A percentile compares a stretch with the other conserved stretches of the same genome.
Evolutionary conservation across 2,888 invertebrate genomes (phyloP).

Genomic region (Lithophane ornitopus): DNA sequence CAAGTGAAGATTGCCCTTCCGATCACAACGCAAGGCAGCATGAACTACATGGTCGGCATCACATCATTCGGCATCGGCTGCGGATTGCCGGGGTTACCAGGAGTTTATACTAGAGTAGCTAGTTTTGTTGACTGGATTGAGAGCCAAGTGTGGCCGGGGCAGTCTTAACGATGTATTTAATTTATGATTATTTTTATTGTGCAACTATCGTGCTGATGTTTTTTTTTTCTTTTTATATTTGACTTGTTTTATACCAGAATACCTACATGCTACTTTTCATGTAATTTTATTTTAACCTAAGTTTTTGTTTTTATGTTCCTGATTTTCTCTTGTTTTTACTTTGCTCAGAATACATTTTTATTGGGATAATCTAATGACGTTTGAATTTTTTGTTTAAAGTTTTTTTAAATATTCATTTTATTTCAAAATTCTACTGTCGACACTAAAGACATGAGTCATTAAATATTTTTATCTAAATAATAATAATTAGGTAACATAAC

Average conservation of each 20-base stretch:
- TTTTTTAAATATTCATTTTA: no score
- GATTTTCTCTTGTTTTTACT: not conserved
- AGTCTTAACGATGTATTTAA: not conserved
- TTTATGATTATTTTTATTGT: not conserved
- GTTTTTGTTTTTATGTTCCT: not conserved
- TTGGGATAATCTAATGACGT: no score
- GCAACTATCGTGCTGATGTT: not conserved
- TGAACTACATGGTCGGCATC: slow-evolving; percentile 80
- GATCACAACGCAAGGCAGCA: slow-evolving; percentile 60
- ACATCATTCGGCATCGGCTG: slow-evolving; percentile 82
- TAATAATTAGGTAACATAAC: not conserved
- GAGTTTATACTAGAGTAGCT: slow-evolving; percentile 81
- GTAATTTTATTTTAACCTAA: not conserved
- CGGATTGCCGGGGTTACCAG: slow-evolving; percentile 74
- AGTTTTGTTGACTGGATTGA: slow-evolving; percentile 84
- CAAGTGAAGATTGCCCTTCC: slow-evolving; percentile 78
- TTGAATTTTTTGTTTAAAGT: no score
- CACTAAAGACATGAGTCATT: not conserved
- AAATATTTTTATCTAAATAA: slow-evolving; percentile 14
- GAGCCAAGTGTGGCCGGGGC: slow-evolving; percentile 76
- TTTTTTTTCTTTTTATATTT: not conserved
- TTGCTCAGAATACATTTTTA: not conserved
- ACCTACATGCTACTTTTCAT: not conserved
- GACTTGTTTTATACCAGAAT: not conserved
- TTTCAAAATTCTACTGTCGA: not conserved